These are phyloP conservation scores for Tuberolachnus salignus DNA, from an alignment of 2,888 invertebrate genomes.

Conservation along the genomic window DNA sequence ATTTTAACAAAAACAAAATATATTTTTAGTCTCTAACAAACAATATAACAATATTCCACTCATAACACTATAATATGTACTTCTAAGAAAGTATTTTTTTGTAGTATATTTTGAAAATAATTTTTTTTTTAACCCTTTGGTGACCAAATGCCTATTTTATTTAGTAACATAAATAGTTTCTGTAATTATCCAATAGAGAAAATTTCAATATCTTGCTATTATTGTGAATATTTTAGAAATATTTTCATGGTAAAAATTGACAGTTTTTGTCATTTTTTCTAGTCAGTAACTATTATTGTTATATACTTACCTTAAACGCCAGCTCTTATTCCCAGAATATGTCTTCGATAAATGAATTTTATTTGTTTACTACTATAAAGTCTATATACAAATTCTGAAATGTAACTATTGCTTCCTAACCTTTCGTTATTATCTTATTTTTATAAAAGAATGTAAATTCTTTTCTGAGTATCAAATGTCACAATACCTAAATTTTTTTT, in stretches of 20 bases:
- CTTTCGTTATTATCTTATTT: no score
- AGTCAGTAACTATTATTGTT: background rate
- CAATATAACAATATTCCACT: constrained; percentile 6
- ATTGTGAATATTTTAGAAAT: background rate
- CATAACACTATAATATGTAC: background rate
- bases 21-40: background rate
- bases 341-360: background rate
- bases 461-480: background rate
- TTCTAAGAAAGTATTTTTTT: background rate
- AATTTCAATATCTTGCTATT: background rate
- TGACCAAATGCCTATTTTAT: background rate
- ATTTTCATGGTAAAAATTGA: background rate
- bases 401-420: constrained; percentile 12
- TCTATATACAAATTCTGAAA: constrained; percentile 10
- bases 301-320: background rate
- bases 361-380: constrained; percentile 12
- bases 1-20: background rate
- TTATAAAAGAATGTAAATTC: no score
- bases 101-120: background rate
- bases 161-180: background rate
- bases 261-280: no score
- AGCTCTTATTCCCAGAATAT: background rate
- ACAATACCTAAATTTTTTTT: background rate
- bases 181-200: background rate
- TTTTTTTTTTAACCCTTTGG: constrained; percentile 15